A percentile compares a stretch with the other conserved stretches of the same genome.
phyloP scores from a whole-genome alignment of 2,797 vertebrate genomes.

The Sparus aurata region DNA sequence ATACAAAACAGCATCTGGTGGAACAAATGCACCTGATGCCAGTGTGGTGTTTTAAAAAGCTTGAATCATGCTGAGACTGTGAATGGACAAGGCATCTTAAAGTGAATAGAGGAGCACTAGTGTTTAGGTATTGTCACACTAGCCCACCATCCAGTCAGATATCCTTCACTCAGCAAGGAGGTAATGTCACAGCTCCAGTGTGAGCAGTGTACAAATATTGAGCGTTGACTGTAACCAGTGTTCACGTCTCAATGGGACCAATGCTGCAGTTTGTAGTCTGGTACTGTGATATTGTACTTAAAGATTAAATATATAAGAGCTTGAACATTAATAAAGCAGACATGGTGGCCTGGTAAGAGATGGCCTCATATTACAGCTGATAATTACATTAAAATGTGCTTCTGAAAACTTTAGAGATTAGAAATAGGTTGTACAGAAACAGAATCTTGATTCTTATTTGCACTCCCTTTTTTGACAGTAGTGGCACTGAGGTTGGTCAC shows the following conservation, averaged over 20 bases:
- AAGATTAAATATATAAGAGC: no score
- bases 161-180: neutral
- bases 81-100: neutral
- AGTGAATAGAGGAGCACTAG: constrained; percentile 1
- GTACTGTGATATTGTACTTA: neutral
- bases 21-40: neutral
- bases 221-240: neutral
- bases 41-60: neutral
- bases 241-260: neutral
- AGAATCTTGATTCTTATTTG: no score
- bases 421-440: no score
- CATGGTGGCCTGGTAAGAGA: no score
- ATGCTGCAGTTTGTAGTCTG: neutral
- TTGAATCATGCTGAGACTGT: neutral
- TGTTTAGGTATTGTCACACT: neutral
- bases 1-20: neutral
- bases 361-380: no score
- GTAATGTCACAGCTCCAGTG: neutral
- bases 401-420: no score
- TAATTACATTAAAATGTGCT: no score
- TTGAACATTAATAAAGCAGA: no score
- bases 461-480: neutral
- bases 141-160: neutral
- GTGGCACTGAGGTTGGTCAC: neutral
- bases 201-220: neutral